Conservation (phyloP, 2,888 invertebrate genomes). For the Ichneumoninae sp. region DNA sequence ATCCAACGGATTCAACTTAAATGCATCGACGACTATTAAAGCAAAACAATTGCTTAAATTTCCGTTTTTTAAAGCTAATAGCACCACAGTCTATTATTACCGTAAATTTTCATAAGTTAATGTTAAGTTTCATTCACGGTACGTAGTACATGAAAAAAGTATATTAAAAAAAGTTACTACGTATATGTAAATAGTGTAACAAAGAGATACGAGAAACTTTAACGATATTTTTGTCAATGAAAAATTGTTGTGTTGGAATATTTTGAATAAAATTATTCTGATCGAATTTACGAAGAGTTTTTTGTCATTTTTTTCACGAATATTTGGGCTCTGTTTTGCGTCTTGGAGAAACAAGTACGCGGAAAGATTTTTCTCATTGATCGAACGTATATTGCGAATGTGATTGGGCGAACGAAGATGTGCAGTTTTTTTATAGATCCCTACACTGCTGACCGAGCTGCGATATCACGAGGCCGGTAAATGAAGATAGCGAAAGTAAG, state of each 20-base stretch:
- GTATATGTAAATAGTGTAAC: conserved; percentile 39
- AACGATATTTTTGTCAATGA: conserved; percentile 54
- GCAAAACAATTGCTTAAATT: neutral
- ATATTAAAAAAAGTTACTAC: neutral
- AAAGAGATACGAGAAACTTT: conserved; percentile 15
- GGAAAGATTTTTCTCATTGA: neutral
- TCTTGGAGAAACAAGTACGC: neutral
- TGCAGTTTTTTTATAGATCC: neutral
- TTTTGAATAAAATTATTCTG: conserved; percentile 51
- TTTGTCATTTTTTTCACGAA: neutral
- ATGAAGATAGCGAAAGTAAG: conserved; percentile 58
- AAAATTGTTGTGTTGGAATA: conserved; percentile 34
- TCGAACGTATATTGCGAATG: neutral
- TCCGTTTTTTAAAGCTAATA: neutral
- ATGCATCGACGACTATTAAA: neutral
- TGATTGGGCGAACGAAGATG: neutral
- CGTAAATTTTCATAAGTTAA: conserved; percentile 9
- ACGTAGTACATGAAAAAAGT: neutral
- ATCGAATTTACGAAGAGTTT: neutral
- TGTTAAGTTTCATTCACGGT: neutral
- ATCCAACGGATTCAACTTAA: neutral
- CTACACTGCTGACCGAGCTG: conserved; percentile 22
- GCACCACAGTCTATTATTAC: neutral
- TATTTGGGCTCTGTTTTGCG: neutral
- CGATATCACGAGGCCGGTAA: conserved; percentile 18